Evolutionary conservation across 2,797 vertebrate genomes (phyloP).

Genomic region (Enteromius paludinosus): DNA sequence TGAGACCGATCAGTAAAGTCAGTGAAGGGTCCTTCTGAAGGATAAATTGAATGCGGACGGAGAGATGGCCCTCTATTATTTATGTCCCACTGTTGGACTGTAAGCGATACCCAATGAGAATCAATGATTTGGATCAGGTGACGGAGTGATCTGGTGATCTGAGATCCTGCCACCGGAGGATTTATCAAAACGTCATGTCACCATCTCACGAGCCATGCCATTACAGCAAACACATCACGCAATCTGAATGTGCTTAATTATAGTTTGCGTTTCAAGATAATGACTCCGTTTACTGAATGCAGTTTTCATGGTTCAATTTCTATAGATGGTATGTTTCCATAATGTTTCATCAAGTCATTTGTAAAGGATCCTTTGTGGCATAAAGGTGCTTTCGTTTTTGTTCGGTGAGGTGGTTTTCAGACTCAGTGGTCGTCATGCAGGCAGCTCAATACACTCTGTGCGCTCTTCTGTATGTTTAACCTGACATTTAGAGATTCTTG

Average conservation of each 20-base stretch:
- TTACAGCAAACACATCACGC: not conserved
- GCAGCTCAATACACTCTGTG: not conserved
- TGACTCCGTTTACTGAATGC: not conserved
- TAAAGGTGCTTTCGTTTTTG: not conserved
- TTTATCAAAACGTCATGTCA: constrained; percentile 23
- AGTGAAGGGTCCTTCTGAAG: constrained; percentile 28
- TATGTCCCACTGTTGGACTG: constrained; percentile 43
- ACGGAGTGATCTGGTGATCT: constrained; percentile 48
- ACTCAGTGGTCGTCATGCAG: not conserved
- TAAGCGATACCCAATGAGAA: constrained; percentile 56
- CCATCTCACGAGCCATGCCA: not conserved
- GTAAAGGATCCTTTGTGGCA: not conserved
- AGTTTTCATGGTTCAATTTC: not conserved
- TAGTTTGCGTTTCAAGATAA: not conserved
- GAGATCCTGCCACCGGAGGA: constrained; percentile 21
- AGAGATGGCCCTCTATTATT: constrained; percentile 45
- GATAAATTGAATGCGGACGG: constrained; percentile 40
- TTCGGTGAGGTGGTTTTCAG: not conserved
- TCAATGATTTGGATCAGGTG: constrained; percentile 56
- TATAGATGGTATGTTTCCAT: not conserved
- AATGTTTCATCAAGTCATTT: constrained; percentile 1
- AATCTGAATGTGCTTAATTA: not conserved
- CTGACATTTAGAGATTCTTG: constrained; percentile 38
- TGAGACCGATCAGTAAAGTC: not conserved
- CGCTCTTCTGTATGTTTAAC: constrained; percentile 11